These are phyloP conservation scores for Acronicta leporina DNA, from an alignment of 2,888 invertebrate genomes.

Conservation along the genomic window DNA sequence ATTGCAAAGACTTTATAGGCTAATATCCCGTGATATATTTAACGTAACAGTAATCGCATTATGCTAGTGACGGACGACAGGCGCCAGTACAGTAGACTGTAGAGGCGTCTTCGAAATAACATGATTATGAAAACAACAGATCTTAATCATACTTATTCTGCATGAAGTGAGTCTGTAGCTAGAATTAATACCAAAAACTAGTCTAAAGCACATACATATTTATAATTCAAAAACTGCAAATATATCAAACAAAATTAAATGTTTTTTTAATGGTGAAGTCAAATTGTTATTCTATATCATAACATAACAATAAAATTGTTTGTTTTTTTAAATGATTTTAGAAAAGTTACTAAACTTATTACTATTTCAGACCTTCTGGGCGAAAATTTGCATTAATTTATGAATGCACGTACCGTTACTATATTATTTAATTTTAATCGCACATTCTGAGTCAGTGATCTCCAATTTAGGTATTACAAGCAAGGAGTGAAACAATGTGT, in stretches of 20 bases:
- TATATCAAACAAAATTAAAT: conserved; percentile 17
- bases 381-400: conserved; percentile 14
- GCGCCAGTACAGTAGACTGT: conserved; percentile 36
- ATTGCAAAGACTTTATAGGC: conserved; percentile 47
- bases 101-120: conserved; percentile 29
- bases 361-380: conserved; percentile 4
- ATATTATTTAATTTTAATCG: too few species aligned
- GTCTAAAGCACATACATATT: not conserved
- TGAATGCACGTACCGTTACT: not conserved
- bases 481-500: conserved; percentile 26
- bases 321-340: not conserved
- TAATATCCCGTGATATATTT: conserved; percentile 34
- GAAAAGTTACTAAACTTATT: not conserved
- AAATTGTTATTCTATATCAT: conserved; percentile 11
- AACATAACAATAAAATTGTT: conserved; percentile 10
- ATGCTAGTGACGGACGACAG: conserved; percentile 44
- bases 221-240: conserved; percentile 21
- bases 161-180: conserved; percentile 6
- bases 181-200: conserved; percentile 13
- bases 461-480: conserved; percentile 56
- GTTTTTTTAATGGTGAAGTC: conserved; percentile 11
- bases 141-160: conserved; percentile 31
- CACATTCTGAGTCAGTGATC: conserved; percentile 26
- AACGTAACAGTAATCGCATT: conserved; percentile 38
- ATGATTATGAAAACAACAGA: conserved; percentile 45